Percentiles rank a stretch among this genome's conserved stretches.
Conservation (phyloP, 2,113 vertebrate species). For the Burhinus oedicnemus region DNA sequence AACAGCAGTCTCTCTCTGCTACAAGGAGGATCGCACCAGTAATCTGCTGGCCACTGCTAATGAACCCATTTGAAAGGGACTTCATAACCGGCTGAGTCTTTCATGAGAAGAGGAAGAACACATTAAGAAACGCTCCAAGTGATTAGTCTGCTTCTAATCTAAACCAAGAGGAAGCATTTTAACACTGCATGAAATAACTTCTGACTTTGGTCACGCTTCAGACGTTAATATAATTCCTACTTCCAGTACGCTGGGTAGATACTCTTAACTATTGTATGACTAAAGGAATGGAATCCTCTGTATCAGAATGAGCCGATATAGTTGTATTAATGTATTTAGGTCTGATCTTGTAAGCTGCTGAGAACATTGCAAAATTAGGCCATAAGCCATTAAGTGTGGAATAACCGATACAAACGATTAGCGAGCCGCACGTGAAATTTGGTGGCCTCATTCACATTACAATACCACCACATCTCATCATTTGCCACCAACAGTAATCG, state of each 20-base stretch:
- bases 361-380: background rate
- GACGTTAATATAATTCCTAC: background rate
- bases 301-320: background rate
- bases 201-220: background rate
- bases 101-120: background rate
- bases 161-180: background rate
- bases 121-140: background rate
- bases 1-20: background rate
- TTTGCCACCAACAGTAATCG: background rate
- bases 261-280: background rate
- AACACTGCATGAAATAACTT: constrained; percentile 12
- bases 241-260: background rate
- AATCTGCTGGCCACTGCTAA: background rate
- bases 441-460: rapidly evolving
- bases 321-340: background rate
- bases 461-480: background rate
- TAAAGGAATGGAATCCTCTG: background rate
- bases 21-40: background rate
- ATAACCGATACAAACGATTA: background rate
- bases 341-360: background rate
- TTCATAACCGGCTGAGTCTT: background rate
- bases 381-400: background rate
- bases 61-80: background rate
- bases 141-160: background rate
- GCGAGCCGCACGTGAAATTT: background rate